Evolutionary conservation across 2,113 vertebrate genomes (phyloP).

Genomic region (Budorcas taxicolor): DNA sequence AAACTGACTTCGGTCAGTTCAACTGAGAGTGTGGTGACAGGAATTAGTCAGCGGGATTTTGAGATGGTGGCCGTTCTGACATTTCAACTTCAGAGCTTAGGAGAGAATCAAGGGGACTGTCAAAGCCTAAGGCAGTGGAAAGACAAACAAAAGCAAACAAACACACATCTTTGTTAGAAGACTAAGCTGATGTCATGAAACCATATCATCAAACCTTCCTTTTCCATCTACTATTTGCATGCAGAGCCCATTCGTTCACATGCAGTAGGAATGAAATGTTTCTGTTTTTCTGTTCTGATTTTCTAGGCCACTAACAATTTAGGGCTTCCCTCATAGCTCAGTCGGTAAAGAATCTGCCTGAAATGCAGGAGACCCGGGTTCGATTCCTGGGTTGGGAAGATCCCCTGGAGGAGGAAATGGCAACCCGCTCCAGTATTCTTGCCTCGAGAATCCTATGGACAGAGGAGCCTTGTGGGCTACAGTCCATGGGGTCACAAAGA

Average conservation of each 20-base stretch:
- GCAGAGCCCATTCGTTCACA: neutral
- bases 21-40: neutral
- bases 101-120: neutral
- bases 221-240: neutral
- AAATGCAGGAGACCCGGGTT: neutral
- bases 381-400: neutral
- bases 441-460: neutral
- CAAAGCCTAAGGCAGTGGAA: neutral
- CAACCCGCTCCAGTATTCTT: neutral
- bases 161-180: neutral
- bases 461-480: neutral
- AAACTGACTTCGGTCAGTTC: neutral
- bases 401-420: neutral
- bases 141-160: neutral
- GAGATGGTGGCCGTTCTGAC: neutral
- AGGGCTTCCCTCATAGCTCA: neutral
- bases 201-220: neutral
- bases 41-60: neutral
- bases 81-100: neutral
- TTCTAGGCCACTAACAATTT: neutral
- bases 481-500: neutral
- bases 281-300: neutral
- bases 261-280: neutral
- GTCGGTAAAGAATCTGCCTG: neutral
- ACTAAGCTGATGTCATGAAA: neutral